These are phyloP conservation scores for Blera fallax DNA, from an alignment of 2,888 invertebrate species.

Conservation along the genomic window DNA sequence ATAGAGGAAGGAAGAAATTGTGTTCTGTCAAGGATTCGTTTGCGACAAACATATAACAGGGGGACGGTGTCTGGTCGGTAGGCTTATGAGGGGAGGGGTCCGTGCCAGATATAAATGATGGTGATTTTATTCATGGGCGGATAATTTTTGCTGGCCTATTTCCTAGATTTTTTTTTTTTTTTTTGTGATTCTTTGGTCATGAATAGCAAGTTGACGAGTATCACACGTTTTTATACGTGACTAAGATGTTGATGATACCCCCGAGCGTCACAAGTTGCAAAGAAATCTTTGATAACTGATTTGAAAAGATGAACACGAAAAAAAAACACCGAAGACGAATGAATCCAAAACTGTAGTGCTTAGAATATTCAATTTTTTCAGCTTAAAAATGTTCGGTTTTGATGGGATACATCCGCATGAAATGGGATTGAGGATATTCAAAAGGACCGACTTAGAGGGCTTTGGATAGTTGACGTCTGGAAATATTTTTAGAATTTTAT, in stretches of 20 bases:
- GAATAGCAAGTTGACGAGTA: slow-evolving; percentile 68
- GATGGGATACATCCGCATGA: not conserved
- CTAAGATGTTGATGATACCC: slow-evolving; percentile 56
- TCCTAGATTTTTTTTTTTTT: slow-evolving; percentile 7
- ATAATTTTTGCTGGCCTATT: slow-evolving; percentile 61
- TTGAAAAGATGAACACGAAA: not conserved
- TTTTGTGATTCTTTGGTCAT: slow-evolving; percentile 34
- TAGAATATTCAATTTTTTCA: slow-evolving; percentile 51
- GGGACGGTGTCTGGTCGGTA: not conserved
- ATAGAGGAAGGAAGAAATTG: slow-evolving; percentile 14
- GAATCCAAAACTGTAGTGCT: slow-evolving; percentile 29
- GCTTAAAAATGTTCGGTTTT: slow-evolving; percentile 16
- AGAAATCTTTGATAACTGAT: slow-evolving; percentile 57
- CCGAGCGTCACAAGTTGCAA: slow-evolving; percentile 19
- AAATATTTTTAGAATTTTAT: not conserved
- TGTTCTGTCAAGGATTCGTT: slow-evolving; percentile 45
- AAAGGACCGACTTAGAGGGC: not conserved
- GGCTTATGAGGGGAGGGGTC: not conserved
- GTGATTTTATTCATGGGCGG: slow-evolving; percentile 67
- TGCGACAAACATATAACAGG: not conserved
- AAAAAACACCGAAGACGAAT: not conserved
- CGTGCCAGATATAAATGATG: slow-evolving; percentile 61
- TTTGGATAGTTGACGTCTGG: not conserved
- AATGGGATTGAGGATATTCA: not conserved
- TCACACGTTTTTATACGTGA: slow-evolving; percentile 68